A percentile compares a stretch with the other conserved stretches of the same genome.
phyloP scores from a whole-genome alignment of 2,113 vertebrate species.

The Willisornis vidua region DNA sequence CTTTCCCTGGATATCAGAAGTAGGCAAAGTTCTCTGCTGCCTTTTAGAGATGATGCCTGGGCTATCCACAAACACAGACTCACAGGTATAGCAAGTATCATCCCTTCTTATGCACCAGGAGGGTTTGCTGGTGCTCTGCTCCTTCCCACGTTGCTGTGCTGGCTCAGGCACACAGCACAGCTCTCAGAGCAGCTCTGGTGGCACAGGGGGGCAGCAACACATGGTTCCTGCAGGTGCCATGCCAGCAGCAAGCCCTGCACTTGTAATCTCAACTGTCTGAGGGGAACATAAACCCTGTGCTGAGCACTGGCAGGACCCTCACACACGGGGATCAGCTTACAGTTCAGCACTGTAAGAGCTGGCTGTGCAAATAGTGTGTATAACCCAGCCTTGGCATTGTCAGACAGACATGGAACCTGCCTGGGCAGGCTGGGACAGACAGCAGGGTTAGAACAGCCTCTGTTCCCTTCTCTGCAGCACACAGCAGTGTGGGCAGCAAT shows the following conservation, averaged over 20 bases:
- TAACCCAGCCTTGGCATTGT: rapidly evolving
- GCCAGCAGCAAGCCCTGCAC: neutral
- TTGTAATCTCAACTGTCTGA: neutral
- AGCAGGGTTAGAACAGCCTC: neutral
- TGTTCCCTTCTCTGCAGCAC: neutral
- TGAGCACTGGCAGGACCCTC: neutral
- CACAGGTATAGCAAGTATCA: neutral
- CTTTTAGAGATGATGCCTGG: neutral
- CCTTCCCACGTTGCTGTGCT: neutral
- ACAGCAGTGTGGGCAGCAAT: neutral
- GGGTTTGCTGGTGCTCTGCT: neutral
- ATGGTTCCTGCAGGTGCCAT: rapidly evolving
- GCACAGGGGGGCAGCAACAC: neutral
- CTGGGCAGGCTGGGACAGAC: neutral
- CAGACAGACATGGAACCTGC: neutral
- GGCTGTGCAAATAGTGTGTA: neutral
- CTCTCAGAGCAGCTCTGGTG: neutral
- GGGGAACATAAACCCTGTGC: neutral
- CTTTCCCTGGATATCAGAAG: neutral
- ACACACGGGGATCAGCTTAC: neutral
- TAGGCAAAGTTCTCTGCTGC: neutral
- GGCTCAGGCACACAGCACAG: neutral
- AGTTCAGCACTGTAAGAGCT: neutral
- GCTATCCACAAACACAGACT: neutral
- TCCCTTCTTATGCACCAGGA: neutral